Conservation (phyloP, 37 sponge, comb jelly and placozoan species). For the Eunapius fragilis region DNA sequence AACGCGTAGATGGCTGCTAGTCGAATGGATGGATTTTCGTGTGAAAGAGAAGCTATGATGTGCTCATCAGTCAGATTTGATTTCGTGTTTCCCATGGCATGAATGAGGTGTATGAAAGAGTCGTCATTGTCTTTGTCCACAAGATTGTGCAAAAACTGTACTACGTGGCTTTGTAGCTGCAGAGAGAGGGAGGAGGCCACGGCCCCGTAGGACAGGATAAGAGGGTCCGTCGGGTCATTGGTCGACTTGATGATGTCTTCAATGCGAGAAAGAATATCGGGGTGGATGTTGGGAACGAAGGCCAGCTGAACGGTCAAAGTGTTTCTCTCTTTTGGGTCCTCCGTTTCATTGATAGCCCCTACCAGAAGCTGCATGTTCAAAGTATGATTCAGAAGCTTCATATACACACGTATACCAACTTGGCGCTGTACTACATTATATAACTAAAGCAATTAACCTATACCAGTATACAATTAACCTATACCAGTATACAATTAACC, state of each 20-base stretch:
- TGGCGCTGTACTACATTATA: too few species aligned
- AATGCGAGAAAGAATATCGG: background rate
- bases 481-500: too few species aligned
- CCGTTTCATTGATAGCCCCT: background rate
- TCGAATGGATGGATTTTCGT: slow-evolving; percentile 24
- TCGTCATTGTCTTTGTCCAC: background rate
- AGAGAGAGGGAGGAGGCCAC: background rate
- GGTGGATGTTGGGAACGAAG: background rate
- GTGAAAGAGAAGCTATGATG: slow-evolving; percentile 12
- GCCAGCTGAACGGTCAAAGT: background rate
- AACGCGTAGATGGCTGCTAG: slow-evolving; percentile 31
- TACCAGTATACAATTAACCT: too few species aligned
- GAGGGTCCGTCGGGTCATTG: slow-evolving; percentile 4
- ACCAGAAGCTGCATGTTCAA: background rate
- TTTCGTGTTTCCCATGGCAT: slow-evolving; percentile 57
- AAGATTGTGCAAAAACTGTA: slow-evolving; percentile 1
- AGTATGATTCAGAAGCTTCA: too few species aligned
- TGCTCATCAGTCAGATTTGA: background rate
- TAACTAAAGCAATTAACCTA: too few species aligned
- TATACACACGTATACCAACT: too few species aligned
- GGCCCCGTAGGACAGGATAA: slow-evolving; percentile 29
- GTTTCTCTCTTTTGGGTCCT: slow-evolving; percentile 6
- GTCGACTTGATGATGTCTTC: slow-evolving; percentile 2
- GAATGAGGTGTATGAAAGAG: slow-evolving; percentile 8
- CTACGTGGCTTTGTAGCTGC: background rate